Evolutionary conservation across 1,140 invertebrate genomes (phyloP).

Genomic region (Gonioctena quinquepunctata): DNA sequence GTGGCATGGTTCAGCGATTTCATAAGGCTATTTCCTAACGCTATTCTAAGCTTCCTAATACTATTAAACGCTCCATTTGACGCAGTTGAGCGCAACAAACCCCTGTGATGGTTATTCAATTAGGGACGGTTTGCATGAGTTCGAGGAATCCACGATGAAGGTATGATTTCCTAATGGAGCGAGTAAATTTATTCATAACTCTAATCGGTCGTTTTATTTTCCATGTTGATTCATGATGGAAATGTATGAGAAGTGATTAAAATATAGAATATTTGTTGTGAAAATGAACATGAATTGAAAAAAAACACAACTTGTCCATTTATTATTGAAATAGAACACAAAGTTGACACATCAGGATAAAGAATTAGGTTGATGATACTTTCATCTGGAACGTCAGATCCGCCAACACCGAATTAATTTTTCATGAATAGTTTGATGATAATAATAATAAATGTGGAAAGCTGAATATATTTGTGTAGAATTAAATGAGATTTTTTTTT

Average conservation of each 20-base stretch:
- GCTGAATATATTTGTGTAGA: too few species aligned
- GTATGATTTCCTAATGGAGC: background rate
- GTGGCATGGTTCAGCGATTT: background rate
- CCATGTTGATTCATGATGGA: background rate
- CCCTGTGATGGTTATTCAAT: conserved; percentile 1
- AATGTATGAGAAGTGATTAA: background rate
- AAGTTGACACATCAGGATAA: too few species aligned
- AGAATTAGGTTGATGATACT: too few species aligned
- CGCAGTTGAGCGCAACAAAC: background rate
- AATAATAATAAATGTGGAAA: too few species aligned
- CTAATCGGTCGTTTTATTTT: background rate
- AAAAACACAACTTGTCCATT: too few species aligned
- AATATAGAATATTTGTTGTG: too few species aligned
- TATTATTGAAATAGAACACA: too few species aligned
- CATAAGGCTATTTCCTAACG: background rate
- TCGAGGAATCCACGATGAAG: background rate
- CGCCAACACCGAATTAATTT: too few species aligned
- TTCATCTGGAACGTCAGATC: too few species aligned
- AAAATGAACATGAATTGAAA: too few species aligned
- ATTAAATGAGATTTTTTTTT: too few species aligned
- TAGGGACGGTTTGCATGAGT: conserved; percentile 4
- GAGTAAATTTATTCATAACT: conserved; percentile 6
- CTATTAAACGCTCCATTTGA: conserved; percentile 5
- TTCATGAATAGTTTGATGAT: too few species aligned
- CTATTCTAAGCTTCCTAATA: background rate